These are phyloP conservation scores for Kudoa iwatai DNA, from an alignment of 30 jellyfish, hydroid and myxozoan species.

Conservation along the genomic window DNA sequence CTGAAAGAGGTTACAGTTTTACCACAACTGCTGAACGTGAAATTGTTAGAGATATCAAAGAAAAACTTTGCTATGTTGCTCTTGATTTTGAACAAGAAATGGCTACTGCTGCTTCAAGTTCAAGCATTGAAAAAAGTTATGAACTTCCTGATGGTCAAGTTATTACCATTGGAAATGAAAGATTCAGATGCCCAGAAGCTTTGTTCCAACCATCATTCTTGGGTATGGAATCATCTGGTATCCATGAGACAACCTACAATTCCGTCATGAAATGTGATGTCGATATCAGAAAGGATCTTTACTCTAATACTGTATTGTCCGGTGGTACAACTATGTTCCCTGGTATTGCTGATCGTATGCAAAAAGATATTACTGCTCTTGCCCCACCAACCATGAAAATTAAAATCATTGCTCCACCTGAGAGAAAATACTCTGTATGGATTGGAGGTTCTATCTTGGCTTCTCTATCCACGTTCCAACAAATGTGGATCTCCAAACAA, in stretches of 20 bases:
- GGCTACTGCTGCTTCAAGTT: slow-evolving; percentile 95
- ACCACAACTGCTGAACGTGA: slow-evolving; percentile 99
- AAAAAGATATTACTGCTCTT: slow-evolving; percentile 79
- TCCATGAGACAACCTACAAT: slow-evolving; percentile 98
- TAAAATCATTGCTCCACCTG: slow-evolving; percentile 99
- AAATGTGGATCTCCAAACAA: slow-evolving; percentile 99
- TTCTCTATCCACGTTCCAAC: slow-evolving; percentile 99
- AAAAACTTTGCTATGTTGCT: slow-evolving; percentile 84
- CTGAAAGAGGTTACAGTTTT: too few species aligned
- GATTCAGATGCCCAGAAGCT: too few species aligned
- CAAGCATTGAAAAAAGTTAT: slow-evolving; percentile 86
- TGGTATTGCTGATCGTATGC: slow-evolving; percentile 99
- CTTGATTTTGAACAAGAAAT: slow-evolving; percentile 97
- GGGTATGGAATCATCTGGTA: slow-evolving; percentile 97
- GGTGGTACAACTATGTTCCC: slow-evolving; percentile 99
- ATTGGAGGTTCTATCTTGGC: slow-evolving; percentile 99
- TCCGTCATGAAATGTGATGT: slow-evolving; percentile 98
- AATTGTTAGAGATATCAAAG: slow-evolving; percentile 96
- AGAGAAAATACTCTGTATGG: too few species aligned
- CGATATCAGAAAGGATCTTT: too few species aligned
- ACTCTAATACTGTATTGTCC: slow-evolving; percentile 98
- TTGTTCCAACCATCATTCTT: slow-evolving; percentile 97
- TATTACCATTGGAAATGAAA: too few species aligned
- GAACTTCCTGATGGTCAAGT: slow-evolving; percentile 97
- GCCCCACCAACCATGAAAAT: slow-evolving; percentile 99